Base-by-base conservation (phyloP, 1,140 invertebrate genomes). In the Panulirus ornatus region DNA sequence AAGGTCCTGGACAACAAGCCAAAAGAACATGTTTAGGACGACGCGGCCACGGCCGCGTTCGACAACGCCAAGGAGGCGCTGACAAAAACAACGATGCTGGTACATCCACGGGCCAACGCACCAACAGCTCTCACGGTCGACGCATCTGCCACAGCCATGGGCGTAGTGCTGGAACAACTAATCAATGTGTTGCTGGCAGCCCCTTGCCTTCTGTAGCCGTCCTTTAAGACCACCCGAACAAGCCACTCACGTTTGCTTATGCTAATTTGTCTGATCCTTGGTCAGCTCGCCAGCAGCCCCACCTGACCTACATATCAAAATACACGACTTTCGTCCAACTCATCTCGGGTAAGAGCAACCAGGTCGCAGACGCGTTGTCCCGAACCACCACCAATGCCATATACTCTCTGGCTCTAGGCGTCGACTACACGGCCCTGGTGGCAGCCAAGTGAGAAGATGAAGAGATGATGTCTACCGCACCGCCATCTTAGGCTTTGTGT, bases 161-260 rank as follows among this genome's bases (percentile, higher is more conserved):
- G 11, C 93, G n/a, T n/a, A 30, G 91, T 90, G 0, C 91, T 91
- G 0, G 54, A 91, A 30, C 91, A 91, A 76, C 19, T 76, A 2
- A 14, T 22, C 0, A 42, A 70, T 71, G 27, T n/a, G 40, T 47
- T 9, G 9, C 3, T 44, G 38, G 76, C 76, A 3, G 11, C 76
- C 76, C 2, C 76, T 51, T 0, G 38, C 76, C 11, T 51, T 78
- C 38, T 78, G 75, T 71, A 76, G 36, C 22, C 34, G 22, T 71
- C 16, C n/a, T 42, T 19, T 8, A 9, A 2, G 51, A 44, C 36
- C 9, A 85, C 27, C 70, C 66, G 54, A 16, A 38, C 84, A 76
- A 11, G 70, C 93, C 92, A 0, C 90, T 94, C 63, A 92, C 70
- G 0, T 92, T 40, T 81, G 93, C 93, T 11, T 92, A 93, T 44